Conservation (phyloP, 2,113 vertebrate species). For the Otus sunia region DNA sequence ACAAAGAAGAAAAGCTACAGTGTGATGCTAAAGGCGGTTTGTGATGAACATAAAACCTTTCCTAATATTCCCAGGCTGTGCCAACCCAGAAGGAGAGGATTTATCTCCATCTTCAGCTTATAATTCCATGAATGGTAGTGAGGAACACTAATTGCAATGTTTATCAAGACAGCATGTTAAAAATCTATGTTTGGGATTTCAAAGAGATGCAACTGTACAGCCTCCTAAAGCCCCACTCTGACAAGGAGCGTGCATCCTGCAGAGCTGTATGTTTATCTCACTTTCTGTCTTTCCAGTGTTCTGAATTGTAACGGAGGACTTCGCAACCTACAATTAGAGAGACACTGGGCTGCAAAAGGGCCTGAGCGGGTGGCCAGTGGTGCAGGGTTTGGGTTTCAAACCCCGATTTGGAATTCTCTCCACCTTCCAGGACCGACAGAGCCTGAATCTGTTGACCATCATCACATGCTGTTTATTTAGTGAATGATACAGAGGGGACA, state of each 20-base stretch:
- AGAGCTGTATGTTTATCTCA: neutral
- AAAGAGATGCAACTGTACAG: neutral
- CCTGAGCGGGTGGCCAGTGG: neutral
- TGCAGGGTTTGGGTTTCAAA: neutral
- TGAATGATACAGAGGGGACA: neutral
- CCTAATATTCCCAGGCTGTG: neutral
- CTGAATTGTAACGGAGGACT: neutral
- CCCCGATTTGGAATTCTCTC: neutral
- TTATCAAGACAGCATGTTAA: neutral
- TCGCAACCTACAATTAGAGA: neutral
- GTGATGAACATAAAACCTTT: neutral
- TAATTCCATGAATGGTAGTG: neutral
- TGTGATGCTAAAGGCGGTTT: neutral
- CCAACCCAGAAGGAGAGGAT: neutral
- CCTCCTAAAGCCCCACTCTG: neutral
- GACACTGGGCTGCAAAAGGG: neutral
- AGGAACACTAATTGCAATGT: neutral
- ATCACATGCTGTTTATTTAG: neutral
- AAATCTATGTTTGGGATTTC: neutral
- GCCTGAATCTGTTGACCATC: neutral
- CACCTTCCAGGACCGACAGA: neutral
- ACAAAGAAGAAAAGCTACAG: neutral
- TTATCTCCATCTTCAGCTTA: neutral
- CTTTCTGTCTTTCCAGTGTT: neutral
- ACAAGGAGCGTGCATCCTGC: neutral